Conservation (phyloP, 1,140 invertebrate species). For the Adoxophyes honmai region DNA sequence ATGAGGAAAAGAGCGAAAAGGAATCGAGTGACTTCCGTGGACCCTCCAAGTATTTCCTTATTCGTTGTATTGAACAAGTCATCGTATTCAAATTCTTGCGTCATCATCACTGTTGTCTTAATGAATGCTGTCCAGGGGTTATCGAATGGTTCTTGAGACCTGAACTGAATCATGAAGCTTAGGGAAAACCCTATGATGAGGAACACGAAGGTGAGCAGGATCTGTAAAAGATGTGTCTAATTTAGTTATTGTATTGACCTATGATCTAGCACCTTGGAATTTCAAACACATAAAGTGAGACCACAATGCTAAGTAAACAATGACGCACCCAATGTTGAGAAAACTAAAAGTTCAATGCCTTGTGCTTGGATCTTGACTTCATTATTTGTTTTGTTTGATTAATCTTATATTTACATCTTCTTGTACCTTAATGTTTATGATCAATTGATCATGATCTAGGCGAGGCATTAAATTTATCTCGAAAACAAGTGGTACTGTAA, state of each 20-base stretch:
- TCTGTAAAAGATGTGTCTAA: conserved; percentile 31
- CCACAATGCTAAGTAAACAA: no score
- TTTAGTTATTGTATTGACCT: no score
- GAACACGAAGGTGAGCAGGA: conserved; percentile 43
- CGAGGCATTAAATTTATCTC: no score
- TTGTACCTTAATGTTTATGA: no score
- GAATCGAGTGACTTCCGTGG: conserved; percentile 42
- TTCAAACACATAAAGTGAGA: no score
- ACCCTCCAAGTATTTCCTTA: conserved; percentile 7
- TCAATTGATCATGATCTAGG: no score
- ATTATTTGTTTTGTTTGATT: not conserved
- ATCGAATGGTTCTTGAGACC: conserved; percentile 31
- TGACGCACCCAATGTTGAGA: not conserved
- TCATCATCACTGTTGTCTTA: conserved; percentile 67
- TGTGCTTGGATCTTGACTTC: no score
- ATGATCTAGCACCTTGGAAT: no score
- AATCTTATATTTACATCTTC: no score
- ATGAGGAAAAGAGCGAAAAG: conserved; percentile 76
- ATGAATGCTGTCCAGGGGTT: conserved; percentile 42
- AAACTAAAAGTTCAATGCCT: not conserved
- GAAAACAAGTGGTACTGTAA: no score
- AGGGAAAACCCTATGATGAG: conserved; percentile 63
- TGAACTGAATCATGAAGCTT: conserved; percentile 56
- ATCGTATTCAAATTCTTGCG: conserved; percentile 58
- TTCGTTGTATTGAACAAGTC: conserved; percentile 29